These are phyloP conservation scores for Hypomecis punctinalis DNA, from an alignment of 2,888 invertebrate species.

Conservation along the genomic window DNA sequence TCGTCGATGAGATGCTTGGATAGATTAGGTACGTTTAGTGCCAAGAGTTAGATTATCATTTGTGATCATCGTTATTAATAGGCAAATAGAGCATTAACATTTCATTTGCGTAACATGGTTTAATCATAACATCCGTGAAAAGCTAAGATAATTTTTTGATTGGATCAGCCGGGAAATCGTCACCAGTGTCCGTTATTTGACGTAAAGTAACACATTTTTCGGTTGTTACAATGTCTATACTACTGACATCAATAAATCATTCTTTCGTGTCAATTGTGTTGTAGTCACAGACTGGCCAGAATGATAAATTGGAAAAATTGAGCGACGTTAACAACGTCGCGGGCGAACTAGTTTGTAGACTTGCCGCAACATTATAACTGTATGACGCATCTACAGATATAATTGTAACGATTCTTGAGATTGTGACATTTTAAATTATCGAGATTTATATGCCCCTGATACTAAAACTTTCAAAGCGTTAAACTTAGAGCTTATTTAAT, in stretches of 20 bases:
- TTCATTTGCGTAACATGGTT: not conserved
- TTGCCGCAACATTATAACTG: constrained; percentile 65
- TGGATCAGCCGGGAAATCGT: not conserved
- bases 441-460: not conserved
- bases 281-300: constrained; percentile 6
- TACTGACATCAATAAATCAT: constrained; percentile 8
- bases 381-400: constrained; percentile 75
- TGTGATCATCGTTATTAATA: constrained; percentile 31
- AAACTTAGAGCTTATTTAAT: not conserved
- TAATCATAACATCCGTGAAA: not conserved
- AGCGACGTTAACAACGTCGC: constrained; percentile 61
- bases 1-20: not conserved
- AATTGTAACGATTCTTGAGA: constrained; percentile 29
- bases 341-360: constrained; percentile 61
- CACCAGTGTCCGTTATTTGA: constrained; percentile 1
- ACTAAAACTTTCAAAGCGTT: not conserved
- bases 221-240: not conserved
- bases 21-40: constrained; percentile 9
- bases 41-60: constrained; percentile 7
- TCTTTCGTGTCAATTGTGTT: constrained; percentile 3
- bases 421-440: constrained; percentile 2
- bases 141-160: too few species aligned
- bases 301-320: constrained; percentile 48
- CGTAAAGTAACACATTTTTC: constrained; percentile 1
- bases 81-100: not conserved